Evolutionary conservation across 2,797 vertebrate species (phyloP), one percentile per base, ranked within the genome.

Genomic region (Leptodactylus fallax): DNA sequence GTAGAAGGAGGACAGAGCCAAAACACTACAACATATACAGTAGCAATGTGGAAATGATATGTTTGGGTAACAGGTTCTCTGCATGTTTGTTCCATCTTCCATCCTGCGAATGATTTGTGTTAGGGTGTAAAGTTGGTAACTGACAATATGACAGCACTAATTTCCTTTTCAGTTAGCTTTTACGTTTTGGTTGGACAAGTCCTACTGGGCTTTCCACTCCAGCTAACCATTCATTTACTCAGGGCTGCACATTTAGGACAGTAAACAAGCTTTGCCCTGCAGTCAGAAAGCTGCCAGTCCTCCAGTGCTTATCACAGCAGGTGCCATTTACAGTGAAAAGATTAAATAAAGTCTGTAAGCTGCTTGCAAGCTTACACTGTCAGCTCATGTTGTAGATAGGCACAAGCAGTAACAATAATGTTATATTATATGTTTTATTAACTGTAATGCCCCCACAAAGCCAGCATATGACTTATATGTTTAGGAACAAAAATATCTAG

Each of bases 281-380:
- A 56, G 51, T 71, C 65, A 83, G 16, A 83, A 19, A 71, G 51
- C 80, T 83, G 65, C 19, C 81, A 71, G 51, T 71, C 51, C 55
- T 69, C 14, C 51, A 21, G 11, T 69, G 23, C 63, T 71, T 56
- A 83, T 71, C 47, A 21, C 65, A 55, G 65, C 81, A 56, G 81
- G 81, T 83, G 65, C 25, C 47, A 55, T 71, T 83, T 69, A 27
- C 25, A 83, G 17, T 69, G 65, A 11, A 36, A 10, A 23, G 65
- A 83, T 83, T 83, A 71, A 69, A 27, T 25, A 23, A 23, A 67
- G 65, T 83, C 81, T 55, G 16, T 69, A 71, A 56, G 58, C 81
- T 3, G 65, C 23, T 83, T 83, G 23, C 51, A 83, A 19, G 23
- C 2, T 82, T 69, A 53, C 49, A 51, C 49, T 69, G 13, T 67